phyloP scores from a whole-genome alignment of 1,140 invertebrate genomes.

The Pseudomyrmex flavicornis region DNA sequence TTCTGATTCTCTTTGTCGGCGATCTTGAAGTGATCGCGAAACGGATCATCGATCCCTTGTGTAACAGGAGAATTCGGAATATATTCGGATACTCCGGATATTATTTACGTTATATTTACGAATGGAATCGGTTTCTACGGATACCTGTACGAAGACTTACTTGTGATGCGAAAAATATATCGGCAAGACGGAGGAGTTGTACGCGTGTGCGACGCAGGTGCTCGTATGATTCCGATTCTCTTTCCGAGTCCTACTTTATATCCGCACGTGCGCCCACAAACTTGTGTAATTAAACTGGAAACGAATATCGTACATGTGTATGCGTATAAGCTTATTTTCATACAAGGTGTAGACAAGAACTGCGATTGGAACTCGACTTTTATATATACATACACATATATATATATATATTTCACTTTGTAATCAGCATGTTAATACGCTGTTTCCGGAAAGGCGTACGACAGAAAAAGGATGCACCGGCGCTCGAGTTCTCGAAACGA shows the following conservation, averaged over 20 bases:
- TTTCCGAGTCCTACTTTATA: neutral
- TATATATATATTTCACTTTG: conserved; percentile 65
- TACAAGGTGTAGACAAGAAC: conserved; percentile 37
- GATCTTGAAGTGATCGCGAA: conserved; percentile 3
- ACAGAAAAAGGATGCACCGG: neutral
- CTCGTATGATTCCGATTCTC: too few relatives aligned
- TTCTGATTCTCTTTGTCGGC: conserved; percentile 45
- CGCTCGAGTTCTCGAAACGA: conserved; percentile 11
- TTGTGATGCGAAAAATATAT: too few relatives aligned
- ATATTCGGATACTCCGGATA: too few relatives aligned
- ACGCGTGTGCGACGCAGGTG: too few relatives aligned
- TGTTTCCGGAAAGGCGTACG: conserved; percentile 33
- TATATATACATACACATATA: neutral
- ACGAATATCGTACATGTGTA: conserved; percentile 47
- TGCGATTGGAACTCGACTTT: conserved; percentile 64
- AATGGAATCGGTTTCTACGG: too few relatives aligned
- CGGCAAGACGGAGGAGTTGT: too few relatives aligned
- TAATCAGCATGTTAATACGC: conserved; percentile 42
- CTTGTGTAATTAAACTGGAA: conserved; percentile 44
- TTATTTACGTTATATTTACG: too few relatives aligned
- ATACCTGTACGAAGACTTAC: too few relatives aligned
- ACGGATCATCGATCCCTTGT: conserved; percentile 16
- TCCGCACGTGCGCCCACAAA: conserved; percentile 35
- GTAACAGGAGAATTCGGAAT: too few relatives aligned
- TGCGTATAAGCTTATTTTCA: conserved; percentile 68